Base-by-base conservation (phyloP, 2,113 vertebrate genomes). In the Hoplias malabaricus region DNA sequence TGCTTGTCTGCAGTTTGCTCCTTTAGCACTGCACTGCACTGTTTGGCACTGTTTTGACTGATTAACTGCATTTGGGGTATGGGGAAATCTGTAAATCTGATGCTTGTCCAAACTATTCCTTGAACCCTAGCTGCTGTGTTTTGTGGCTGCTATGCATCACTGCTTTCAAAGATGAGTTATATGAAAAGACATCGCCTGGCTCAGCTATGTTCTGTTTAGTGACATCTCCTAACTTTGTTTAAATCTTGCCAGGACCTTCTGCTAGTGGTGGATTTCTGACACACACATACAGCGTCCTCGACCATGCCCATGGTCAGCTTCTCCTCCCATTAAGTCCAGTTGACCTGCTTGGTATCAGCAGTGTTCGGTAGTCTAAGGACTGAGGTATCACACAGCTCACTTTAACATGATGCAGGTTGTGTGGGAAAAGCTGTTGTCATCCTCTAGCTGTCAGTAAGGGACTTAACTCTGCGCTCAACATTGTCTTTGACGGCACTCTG, bases 131-230 rank as follows among this genome's bases (percentile, higher is more conserved):
- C 48, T 11, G 12, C 23, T n/a, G 16, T 62, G 31, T 19, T 19
- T 23, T 27, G 31, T 50, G 66, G 59, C 66, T 50, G 50, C 54
- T 69, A 21, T 48, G 27, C 29, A 61, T 69, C 40, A 13, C 21
- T 67, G 1, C 38, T 77, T 70, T 72, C 43, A 25, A 34, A 42
- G 73, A 50, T 70, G 53, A 78, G 78, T 82, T 70, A 12, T 27
- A 31, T 69, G 38, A 46, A 59, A 53, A 77, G 21, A 36, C 34
- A 54, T 40, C 53, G 46, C 31, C 29, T 19, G 21, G 57, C 36
- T 77, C 54, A n/a, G 31, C 48, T 59, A 79, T 13, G n/a, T 48
- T 12, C 25, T 48, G 38, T 53, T 34, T 62, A 59, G 23, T 53
- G 36, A 29, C 27, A 36, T 68, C 40, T 76, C 50, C 61, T 40